Evolutionary conservation across 2,888 invertebrate genomes (phyloP), one percentile per base, ranked within the genome.

Genomic region (Dynastes maya): DNA sequence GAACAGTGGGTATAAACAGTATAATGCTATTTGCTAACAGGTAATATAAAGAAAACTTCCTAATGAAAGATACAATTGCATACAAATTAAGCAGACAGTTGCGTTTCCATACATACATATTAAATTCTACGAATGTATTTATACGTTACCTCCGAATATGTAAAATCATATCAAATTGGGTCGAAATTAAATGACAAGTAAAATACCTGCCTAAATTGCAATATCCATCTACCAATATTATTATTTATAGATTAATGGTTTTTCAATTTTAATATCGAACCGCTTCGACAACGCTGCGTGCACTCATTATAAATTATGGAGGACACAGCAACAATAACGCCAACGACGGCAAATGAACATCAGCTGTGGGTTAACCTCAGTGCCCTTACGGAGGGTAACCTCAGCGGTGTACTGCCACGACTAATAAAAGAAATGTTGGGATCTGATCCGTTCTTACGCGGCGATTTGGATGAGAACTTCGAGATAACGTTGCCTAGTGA

Each of bases 401-500:
- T 94, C 63, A 94, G 94, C 85, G 91, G 91, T 16, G 90, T 93
- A 5, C 93, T 94, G 84, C 93, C 94, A 0, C 91, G 91, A 83
- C 88, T 94, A 1, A 89, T 95, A 86, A 91, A 92, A 0, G 90
- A 92, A 79, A 87, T 94, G 81, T 88, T 94, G 67, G 85, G 90
- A 0, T 89, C 86, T 1, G 89, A 91, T 84, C 87, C 78, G 32
- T 16, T 63, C 22, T 81, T 77, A 0, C 82, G 83, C 13, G 81
- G 82, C 67, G 82, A 83, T n/a, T 55, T 72, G 4, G 85, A 84
- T 29, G 32, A 32, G 5, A 81, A 83, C 37, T 83, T 85, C 80
- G 90, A 90, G 61, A 89, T 94, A 78, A 90, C 93, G 53, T 89
- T 94, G 55, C 94, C 94, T 9, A 94, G 94, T 84, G 93, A 94